Percentiles rank a stretch among this genome's conserved stretches.
Conservation (phyloP, 2,113 vertebrate species). For the Calonectris borealis region DNA sequence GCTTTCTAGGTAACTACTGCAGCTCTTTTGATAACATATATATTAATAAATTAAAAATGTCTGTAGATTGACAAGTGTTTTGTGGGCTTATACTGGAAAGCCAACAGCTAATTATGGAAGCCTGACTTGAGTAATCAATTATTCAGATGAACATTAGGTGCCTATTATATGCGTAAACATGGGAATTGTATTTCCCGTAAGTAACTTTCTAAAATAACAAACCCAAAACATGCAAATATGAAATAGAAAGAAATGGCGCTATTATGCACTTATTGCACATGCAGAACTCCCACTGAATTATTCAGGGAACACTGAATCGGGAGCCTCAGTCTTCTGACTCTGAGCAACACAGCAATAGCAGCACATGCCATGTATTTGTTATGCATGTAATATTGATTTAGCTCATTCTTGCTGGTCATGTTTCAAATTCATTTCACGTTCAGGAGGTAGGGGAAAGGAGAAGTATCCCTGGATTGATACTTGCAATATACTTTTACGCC, state of each 20-base stretch:
- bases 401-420: neutral
- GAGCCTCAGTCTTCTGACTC: neutral
- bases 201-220: conserved; percentile 71
- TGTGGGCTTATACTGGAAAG: conserved; percentile 81
- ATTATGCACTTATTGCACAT: conserved; percentile 10
- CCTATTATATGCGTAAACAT: conserved; percentile 82
- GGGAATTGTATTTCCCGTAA: conserved; percentile 83
- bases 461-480: neutral
- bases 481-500: conserved; percentile 19
- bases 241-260: neutral
- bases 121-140: conserved; percentile 90
- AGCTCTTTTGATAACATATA: conserved; percentile 55
- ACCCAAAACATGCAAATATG: conserved; percentile 40
- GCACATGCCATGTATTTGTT: neutral
- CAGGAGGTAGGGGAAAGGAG: neutral
- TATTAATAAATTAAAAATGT: conserved; percentile 68
- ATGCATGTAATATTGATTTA: conserved; percentile 27
- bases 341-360: neutral
- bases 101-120: conserved; percentile 92
- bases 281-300: conserved; percentile 51
- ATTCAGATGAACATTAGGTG: conserved; percentile 93
- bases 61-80: conserved; percentile 72
- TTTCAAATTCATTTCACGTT: conserved; percentile 49
- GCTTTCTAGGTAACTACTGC: conserved; percentile 48
- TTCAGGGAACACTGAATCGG: neutral